Evolutionary conservation across 2,888 invertebrate species (phyloP).

Genomic region (Andrena camellia): DNA sequence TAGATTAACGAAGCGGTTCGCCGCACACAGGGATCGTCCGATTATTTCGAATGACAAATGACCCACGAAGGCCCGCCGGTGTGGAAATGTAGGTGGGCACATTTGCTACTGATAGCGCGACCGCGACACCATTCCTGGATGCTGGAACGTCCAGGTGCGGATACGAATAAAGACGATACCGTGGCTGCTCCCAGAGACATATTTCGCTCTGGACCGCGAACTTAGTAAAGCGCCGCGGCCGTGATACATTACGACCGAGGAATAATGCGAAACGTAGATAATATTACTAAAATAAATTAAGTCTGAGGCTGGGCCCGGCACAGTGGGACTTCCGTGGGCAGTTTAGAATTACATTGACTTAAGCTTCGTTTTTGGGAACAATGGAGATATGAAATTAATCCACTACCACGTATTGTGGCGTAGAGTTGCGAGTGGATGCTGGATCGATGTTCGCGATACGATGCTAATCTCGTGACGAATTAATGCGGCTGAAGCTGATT

Average conservation of each 20-base stretch:
- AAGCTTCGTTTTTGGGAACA: neutral
- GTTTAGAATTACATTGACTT: neutral
- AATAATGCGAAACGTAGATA: neutral
- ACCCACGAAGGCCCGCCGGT: slow-evolving; percentile 45
- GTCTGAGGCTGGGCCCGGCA: neutral
- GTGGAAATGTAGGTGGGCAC: slow-evolving; percentile 49
- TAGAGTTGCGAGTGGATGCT: neutral
- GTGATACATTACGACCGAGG: slow-evolving; percentile 17
- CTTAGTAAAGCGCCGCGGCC: neutral
- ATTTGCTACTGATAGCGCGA: slow-evolving; percentile 37
- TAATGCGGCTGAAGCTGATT: neutral
- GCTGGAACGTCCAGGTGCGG: slow-evolving; percentile 17
- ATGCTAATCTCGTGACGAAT: neutral
- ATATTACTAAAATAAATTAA: slow-evolving; percentile 24
- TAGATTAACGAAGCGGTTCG: slow-evolving; percentile 77
- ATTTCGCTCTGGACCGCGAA: slow-evolving; percentile 9
- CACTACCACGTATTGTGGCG: neutral
- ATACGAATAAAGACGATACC: slow-evolving; percentile 30
- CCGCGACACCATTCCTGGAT: slow-evolving; percentile 46
- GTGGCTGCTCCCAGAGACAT: slow-evolving; percentile 3
- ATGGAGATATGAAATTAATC: neutral
- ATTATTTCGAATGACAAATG: slow-evolving; percentile 77
- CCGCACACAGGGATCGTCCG: slow-evolving; percentile 69
- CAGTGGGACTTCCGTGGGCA: neutral
- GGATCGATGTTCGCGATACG: neutral